These are phyloP conservation scores for Gymnoscopelus braueri DNA, from an alignment of 2,797 vertebrate species.

Conservation along the genomic window DNA sequence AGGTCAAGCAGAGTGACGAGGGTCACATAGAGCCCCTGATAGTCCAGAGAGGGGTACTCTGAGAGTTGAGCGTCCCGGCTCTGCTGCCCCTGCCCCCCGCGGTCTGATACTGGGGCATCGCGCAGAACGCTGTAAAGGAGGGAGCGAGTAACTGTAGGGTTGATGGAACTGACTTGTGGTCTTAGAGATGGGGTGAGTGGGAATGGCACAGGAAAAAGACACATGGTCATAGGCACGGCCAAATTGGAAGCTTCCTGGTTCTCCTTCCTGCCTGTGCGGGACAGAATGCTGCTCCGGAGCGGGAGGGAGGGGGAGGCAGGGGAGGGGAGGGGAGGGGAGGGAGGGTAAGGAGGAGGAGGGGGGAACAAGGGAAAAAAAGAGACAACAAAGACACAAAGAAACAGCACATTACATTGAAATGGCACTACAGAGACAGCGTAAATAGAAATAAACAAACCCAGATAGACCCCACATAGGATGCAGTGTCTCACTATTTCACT, in stretches of 20 bases:
- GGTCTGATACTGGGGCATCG: constrained; percentile 99
- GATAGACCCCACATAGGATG: constrained; percentile 99
- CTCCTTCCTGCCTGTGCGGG: constrained; percentile 99
- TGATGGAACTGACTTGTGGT: constrained; percentile 99
- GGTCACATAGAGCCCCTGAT: constrained; percentile 99
- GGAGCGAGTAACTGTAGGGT: constrained; percentile 99
- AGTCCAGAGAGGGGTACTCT: constrained; percentile 99
- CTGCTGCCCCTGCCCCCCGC: constrained; percentile 94
- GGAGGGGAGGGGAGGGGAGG: constrained; percentile 85
- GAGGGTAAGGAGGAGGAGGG: constrained; percentile 83
- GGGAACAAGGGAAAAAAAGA: constrained; percentile 98
- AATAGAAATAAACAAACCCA: constrained; percentile 99
- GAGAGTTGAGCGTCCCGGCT: constrained; percentile 99
- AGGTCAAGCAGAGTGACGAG: constrained; percentile 99
- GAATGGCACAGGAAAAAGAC: constrained; percentile 99
- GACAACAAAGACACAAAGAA: constrained; percentile 99
- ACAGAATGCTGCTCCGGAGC: constrained; percentile 99
- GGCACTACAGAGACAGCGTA: constrained; percentile 99
- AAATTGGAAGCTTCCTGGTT: constrained; percentile 99
- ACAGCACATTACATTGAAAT: constrained; percentile 99
- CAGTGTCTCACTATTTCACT: constrained; percentile 86
- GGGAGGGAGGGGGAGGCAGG: constrained; percentile 90
- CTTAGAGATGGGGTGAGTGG: constrained; percentile 99
- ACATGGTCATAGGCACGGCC: constrained; percentile 99
- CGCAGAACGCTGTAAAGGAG: constrained; percentile 99